Base-by-base conservation (phyloP, 2,797 vertebrate genomes). In the Podargus strigoides region DNA sequence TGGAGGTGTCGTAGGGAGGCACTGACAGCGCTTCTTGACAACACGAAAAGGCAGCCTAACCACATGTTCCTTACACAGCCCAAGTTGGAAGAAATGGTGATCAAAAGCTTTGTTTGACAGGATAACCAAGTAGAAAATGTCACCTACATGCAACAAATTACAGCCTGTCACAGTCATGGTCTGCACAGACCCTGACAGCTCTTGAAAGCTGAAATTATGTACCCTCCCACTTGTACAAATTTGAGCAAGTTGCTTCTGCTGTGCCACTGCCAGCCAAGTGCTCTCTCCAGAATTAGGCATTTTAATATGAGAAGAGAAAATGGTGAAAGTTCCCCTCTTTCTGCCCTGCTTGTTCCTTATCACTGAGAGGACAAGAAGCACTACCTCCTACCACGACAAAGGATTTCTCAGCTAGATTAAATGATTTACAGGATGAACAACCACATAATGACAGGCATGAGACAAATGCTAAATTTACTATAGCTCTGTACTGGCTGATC, bases 401-500 rank as follows among this genome's bases (percentile, higher is more conserved):
- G 41, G 73, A 72, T 66, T 86, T 81, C 55, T 89, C 66, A 44
- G 46, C 19, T 50, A 49, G 64, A 36, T 2, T 0, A 89, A 87
- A 69, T 44, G 36, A 95, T 85, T 80, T 91, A 64, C 79, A 91
- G 79, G 34, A 85, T 79, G 34, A 93, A 75, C 86, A 86, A 86
- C 79, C 92, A 67, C 69, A 55, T 93, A 92, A 77, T 64, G 46
- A 93, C 1, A 7, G 58, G 44, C 50, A 56, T 75, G 58, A 85
- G 75, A 41, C 73, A 59, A 95, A 50, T 60, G 82, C 94, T 96
- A 93, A 92, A 93, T 96, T 94, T 96, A 63, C 47, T 85, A 70
- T 64, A 66, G 37, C 24, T 72, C 64, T 42, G n/a, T n/a, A 52
- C 6, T 22, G 76, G 49, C 76, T 81, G 87, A 93, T 73, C 66